Percentiles rank a stretch among this genome's conserved stretches.
phyloP scores from a whole-genome alignment of 1,140 invertebrate species.

The Euwallacea similis region DNA sequence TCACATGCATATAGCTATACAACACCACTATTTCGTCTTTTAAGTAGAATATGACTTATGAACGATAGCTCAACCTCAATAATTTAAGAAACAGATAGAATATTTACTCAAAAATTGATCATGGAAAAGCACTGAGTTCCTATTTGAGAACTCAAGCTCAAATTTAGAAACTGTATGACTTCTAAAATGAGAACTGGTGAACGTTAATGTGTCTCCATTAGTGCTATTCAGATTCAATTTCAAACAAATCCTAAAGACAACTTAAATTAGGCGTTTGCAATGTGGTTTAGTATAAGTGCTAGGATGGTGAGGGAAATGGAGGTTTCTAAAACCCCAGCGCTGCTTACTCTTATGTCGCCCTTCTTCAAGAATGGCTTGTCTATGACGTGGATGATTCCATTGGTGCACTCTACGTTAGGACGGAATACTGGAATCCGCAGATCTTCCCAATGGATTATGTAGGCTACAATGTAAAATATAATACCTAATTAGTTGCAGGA shows the following conservation, averaged over 20 bases:
- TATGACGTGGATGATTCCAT: slow-evolving; percentile 92
- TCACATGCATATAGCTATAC: too few species aligned
- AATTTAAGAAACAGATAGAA: too few species aligned
- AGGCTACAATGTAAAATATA: slow-evolving; percentile 61
- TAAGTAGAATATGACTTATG: too few species aligned
- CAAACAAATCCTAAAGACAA: not conserved
- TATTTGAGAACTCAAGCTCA: too few species aligned
- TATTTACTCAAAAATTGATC: too few species aligned
- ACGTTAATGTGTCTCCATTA: not conserved
- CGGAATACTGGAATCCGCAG: slow-evolving; percentile 80
- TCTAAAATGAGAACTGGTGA: too few species aligned
- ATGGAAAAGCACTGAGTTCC: too few species aligned
- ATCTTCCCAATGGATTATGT: slow-evolving; percentile 81
- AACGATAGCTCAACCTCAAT: too few species aligned
- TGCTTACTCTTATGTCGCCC: slow-evolving; percentile 77
- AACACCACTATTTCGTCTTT: too few species aligned
- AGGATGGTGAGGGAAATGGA: not conserved
- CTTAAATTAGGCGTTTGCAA: not conserved
- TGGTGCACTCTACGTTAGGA: slow-evolving; percentile 88
- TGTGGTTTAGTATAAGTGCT: not conserved
- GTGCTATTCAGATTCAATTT: not conserved
- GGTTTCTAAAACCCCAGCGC: slow-evolving; percentile 43
- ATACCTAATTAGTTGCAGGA: too few species aligned
- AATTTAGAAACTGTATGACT: too few species aligned
- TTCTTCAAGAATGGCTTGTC: slow-evolving; percentile 80